Base-by-base conservation (phyloP, 2,113 vertebrate genomes). In the Tupaia tana region DNA sequence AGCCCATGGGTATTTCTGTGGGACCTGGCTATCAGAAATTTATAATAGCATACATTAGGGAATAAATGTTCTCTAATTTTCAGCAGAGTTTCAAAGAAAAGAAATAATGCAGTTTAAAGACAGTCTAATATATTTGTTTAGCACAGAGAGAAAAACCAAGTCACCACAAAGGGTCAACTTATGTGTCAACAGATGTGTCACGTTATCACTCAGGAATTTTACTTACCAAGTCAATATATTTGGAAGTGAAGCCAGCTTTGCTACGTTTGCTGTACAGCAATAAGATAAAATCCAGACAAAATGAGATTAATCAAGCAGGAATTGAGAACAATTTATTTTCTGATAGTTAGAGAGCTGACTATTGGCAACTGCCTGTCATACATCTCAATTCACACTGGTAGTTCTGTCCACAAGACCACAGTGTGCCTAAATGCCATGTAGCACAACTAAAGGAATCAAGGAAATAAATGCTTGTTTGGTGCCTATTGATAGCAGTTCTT, bases 31-130 rank as follows among this genome's bases (percentile, higher is more conserved):
- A 8, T 52, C 34, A 29, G 11, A 85, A 59, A 89, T 80, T 83
- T 86, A 2, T 9, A 83, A 9, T n/a, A 86, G 25, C 24, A 18
- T 54, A 22, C 84, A 78, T 78, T 67, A 22, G 61, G 43, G 94
- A 87, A 81, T 71, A 87, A 80, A n/a, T 34, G 61, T 56, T 93
- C 67, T 67, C 27, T 20, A 25, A 61, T 70, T 88, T 87, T 86
- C 54, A 66, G 67, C 6, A 69, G 56, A 82, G 58, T 84, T 71
- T 94, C 61, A 71, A 63, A 79, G 27, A 56, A 58, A 83, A 29
- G 63, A 82, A 63, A 67, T 66, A 88, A 69, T 9, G 20, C 0
- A 25, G 4, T 87, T 54, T 74, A 64, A 74, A n/a, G 34, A 67
- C 34, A 69, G 20, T 52, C 12, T 34, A 27, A 85, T 59, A 6